Percentiles rank a stretch among this genome's conserved stretches.
These are phyloP conservation scores for Raphicerus campestris DNA, from an alignment of 2,113 vertebrate species.

Conservation along the genomic window DNA sequence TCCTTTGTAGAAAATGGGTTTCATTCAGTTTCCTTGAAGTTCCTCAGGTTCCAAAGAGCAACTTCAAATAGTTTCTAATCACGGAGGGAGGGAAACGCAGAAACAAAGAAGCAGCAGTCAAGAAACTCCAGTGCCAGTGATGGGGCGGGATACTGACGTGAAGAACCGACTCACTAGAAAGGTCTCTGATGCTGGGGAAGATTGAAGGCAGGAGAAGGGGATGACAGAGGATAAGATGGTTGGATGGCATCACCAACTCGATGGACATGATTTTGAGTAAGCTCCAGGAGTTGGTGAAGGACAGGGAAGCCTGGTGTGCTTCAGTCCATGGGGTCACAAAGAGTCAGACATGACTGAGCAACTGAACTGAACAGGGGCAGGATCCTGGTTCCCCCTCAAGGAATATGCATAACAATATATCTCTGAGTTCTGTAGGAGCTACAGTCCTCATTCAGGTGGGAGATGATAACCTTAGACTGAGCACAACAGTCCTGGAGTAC, in stretches of 20 bases:
- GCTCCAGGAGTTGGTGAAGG: no score
- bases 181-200: not conserved
- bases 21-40: no score
- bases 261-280: no score
- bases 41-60: no score
- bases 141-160: no score
- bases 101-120: no score
- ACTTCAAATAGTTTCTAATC: no score
- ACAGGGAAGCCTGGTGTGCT: not conserved
- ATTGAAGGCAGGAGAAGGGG: not conserved
- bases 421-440: not conserved
- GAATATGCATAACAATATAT: not conserved
- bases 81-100: no score
- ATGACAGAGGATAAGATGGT: not conserved
- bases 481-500: not conserved
- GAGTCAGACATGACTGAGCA: not conserved
- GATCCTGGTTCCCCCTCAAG: not conserved
- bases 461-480: not conserved
- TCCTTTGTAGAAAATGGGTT: no score
- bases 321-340: not conserved
- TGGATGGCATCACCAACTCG: not conserved
- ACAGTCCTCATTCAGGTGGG: not conserved
- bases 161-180: not conserved
- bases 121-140: no score
- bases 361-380: not conserved